These are phyloP conservation scores for Lasius platythorax DNA, from an alignment of 2,888 invertebrate genomes.

Conservation along the genomic window DNA sequence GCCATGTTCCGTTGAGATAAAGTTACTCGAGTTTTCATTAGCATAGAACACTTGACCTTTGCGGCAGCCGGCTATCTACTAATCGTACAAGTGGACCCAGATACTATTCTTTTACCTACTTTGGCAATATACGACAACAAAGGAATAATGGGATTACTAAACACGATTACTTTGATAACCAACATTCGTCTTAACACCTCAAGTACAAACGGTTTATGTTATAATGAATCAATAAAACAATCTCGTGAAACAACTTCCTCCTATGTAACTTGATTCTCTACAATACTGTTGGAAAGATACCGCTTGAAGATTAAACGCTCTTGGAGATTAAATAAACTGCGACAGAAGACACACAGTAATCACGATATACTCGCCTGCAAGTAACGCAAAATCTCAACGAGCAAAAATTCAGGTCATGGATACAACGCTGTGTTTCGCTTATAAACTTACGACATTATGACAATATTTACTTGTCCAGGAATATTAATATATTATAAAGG, in stretches of 20 bases:
- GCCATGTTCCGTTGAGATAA: background rate
- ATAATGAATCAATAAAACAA: background rate
- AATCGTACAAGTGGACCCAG: slow-evolving; percentile 70
- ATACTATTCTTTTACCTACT: slow-evolving; percentile 42
- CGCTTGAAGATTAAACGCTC: background rate
- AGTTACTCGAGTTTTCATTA: slow-evolving; percentile 42
- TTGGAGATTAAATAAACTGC: background rate
- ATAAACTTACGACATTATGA: slow-evolving; percentile 51
- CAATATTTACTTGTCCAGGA: background rate
- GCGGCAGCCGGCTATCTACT: slow-evolving; percentile 53
- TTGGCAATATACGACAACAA: background rate
- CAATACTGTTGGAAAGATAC: background rate
- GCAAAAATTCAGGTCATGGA: slow-evolving; percentile 68
- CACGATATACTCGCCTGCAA: slow-evolving; percentile 18
- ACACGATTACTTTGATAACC: background rate
- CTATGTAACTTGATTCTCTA: background rate
- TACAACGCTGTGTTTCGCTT: slow-evolving; percentile 50
- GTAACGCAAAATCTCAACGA: slow-evolving; percentile 54
- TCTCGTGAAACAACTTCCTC: background rate
- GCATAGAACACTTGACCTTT: slow-evolving; percentile 65
- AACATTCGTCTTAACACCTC: background rate
- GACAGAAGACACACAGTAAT: slow-evolving; percentile 10
- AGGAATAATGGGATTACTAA: background rate
- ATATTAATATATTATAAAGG: background rate
- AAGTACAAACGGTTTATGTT: background rate